Conservation (phyloP, 2,888 invertebrate species). For the Eupithecia inturbata region DNA sequence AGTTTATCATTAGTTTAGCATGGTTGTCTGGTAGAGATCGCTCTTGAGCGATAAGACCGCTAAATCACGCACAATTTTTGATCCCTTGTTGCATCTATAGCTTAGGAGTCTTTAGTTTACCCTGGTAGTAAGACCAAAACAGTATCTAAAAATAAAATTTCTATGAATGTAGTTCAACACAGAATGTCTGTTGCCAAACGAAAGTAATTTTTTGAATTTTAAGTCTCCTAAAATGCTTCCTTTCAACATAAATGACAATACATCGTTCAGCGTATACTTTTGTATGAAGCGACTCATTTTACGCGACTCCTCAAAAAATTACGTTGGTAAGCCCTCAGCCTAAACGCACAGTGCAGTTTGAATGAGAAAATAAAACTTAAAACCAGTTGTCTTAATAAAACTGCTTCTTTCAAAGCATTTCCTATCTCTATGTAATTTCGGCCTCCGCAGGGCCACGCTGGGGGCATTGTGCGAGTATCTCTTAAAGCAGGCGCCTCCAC, state of each 20-base stretch:
- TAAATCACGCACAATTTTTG: no score
- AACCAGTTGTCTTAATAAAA: background rate
- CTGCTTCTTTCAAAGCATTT: background rate
- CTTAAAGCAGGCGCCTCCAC: constrained; percentile 21
- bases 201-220: background rate
- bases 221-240: background rate
- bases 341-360: background rate
- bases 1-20: no score
- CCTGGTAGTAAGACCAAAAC: background rate
- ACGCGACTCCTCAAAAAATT: background rate
- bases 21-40: no score
- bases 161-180: background rate
- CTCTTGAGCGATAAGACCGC: no score
- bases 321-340: background rate
- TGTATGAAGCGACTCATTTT: background rate
- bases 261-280: background rate
- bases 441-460: constrained; percentile 10
- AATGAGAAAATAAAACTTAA: background rate
- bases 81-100: no score
- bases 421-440: constrained; percentile 8
- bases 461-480: constrained; percentile 29
- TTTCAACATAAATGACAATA: background rate
- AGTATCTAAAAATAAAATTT: background rate
- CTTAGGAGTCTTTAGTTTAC: no score
- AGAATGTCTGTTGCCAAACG: background rate